Evolutionary conservation across 2,888 invertebrate species (phyloP).

Genomic region (Incurvaria masculella): DNA sequence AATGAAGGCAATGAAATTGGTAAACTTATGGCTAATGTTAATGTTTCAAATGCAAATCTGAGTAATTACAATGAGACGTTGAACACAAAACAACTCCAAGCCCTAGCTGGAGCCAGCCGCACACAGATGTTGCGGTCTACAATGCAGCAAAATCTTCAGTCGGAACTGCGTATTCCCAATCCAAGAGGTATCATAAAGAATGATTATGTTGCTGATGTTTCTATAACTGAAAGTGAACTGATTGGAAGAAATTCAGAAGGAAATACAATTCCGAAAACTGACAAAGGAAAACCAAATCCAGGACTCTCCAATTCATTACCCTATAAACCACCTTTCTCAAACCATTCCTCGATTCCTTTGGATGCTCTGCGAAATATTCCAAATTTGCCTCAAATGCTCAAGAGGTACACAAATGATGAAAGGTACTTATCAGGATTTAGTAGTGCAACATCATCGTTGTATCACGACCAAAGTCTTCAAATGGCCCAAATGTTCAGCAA

Average conservation of each 20-base stretch:
- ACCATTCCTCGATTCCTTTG: constrained; percentile 40
- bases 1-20: neutral
- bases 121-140: constrained; percentile 25
- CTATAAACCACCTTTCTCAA: constrained; percentile 40
- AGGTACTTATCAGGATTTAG: constrained; percentile 51
- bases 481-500: constrained; percentile 60
- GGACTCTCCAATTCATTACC: constrained; percentile 36
- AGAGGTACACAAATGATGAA: constrained; percentile 56
- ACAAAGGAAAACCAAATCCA: constrained; percentile 38
- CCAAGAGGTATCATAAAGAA: constrained; percentile 34
- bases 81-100: neutral
- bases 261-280: constrained; percentile 35
- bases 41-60: neutral
- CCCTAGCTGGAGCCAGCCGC: neutral
- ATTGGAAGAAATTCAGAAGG: constrained; percentile 32
- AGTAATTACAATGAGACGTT: constrained; percentile 1
- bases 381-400: constrained; percentile 59
- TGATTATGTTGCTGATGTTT: constrained; percentile 27
- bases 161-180: constrained; percentile 44
- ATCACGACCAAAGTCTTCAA: constrained; percentile 58
- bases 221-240: constrained; percentile 26
- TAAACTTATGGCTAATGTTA: neutral
- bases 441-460: constrained; percentile 39
- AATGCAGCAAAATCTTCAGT: constrained; percentile 37
- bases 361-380: constrained; percentile 55